Evolutionary conservation across 2,888 invertebrate genomes (phyloP).

Genomic region (Synanthedon myopaeformis): DNA sequence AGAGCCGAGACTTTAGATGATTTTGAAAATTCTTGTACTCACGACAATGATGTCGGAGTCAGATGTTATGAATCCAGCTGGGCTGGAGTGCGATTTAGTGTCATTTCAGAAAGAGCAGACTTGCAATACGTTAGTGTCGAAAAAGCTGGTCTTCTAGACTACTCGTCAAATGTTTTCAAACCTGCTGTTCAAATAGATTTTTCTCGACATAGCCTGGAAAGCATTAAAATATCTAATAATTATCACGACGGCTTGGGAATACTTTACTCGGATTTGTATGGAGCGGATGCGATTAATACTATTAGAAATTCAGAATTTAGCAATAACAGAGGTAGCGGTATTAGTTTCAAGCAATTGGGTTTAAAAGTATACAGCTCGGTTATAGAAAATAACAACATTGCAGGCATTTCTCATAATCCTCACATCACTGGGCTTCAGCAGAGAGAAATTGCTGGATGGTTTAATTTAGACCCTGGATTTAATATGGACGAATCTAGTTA

Average conservation of each 20-base stretch:
- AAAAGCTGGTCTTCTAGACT: conserved; percentile 94
- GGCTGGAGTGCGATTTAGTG: conserved; percentile 93
- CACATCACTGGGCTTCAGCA: conserved; percentile 86
- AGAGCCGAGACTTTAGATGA: conserved; percentile 80
- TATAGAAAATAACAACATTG: conserved; percentile 85
- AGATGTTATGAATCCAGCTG: conserved; percentile 92
- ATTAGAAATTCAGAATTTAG: conserved; percentile 88
- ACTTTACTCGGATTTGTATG: conserved; percentile 93
- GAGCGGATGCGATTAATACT: conserved; percentile 83
- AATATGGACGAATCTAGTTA: conserved; percentile 78
- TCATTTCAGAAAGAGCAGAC: conserved; percentile 87
- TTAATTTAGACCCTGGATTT: conserved; percentile 76
- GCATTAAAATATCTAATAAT: conserved; percentile 84
- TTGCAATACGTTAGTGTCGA: conserved; percentile 90
- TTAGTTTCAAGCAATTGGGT: conserved; percentile 90
- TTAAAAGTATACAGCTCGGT: conserved; percentile 81
- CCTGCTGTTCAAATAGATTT: conserved; percentile 92
- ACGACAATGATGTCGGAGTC: conserved; percentile 89
- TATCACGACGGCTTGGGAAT: conserved; percentile 94
- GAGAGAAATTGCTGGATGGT: conserved; percentile 94
- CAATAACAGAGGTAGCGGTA: conserved; percentile 87
- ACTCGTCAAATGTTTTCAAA: conserved; percentile 86
- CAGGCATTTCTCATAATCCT: conserved; percentile 94
- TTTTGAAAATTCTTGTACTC: conserved; percentile 90
- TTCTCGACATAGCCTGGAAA: conserved; percentile 84